A percentile compares a stretch with the other conserved stretches of the same genome.
phyloP scores from a whole-genome alignment of 2,888 invertebrate genomes.

The Aspidapion aeneum region DNA sequence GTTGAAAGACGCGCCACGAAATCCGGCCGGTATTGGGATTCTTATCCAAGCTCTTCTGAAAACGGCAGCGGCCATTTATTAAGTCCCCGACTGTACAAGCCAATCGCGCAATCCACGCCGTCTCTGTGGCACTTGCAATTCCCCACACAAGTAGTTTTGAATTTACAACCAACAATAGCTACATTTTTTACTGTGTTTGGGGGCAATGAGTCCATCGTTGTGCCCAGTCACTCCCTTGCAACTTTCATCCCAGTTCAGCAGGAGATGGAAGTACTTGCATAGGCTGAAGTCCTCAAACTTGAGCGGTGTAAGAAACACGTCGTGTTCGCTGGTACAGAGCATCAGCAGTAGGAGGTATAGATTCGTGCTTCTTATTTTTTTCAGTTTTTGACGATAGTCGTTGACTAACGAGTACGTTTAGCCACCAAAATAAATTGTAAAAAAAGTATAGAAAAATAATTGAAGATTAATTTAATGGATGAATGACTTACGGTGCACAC shows the following conservation, averaged over 20 bases:
- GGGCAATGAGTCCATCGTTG: background rate
- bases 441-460: constrained; percentile 6
- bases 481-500: background rate
- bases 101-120: background rate
- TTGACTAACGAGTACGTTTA: background rate
- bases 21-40: too few relatives aligned
- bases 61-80: too few relatives aligned
- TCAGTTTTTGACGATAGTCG: background rate
- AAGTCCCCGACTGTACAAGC: too few relatives aligned
- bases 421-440: background rate
- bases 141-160: background rate
- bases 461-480: constrained; percentile 5
- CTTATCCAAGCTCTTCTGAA: too few relatives aligned
- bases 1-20: too few relatives aligned
- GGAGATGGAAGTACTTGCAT: background rate
- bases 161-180: background rate
- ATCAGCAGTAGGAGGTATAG: background rate
- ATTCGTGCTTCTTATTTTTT: background rate
- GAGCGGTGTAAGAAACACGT: background rate
- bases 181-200: background rate
- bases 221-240: background rate
- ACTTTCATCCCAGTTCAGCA: background rate
- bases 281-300: background rate
- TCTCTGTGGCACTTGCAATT: background rate
- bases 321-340: background rate